A percentile compares a stretch with the other conserved stretches of the same genome.
These are phyloP conservation scores for Mola mola DNA, from an alignment of 2,113 vertebrate genomes.

Conservation along the genomic window DNA sequence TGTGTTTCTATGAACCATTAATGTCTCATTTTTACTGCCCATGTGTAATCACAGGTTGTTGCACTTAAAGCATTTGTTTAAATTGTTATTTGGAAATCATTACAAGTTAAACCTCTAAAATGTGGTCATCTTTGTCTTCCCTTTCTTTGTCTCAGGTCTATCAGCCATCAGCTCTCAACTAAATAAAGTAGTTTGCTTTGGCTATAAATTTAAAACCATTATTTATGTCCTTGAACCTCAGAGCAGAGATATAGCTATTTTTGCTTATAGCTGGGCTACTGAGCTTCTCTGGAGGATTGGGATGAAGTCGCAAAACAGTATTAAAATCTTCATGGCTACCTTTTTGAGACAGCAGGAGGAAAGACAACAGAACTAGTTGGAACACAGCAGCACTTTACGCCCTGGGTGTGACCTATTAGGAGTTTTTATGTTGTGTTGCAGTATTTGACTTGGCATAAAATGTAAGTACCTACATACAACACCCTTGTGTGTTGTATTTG, in stretches of 20 bases:
- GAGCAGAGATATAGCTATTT: conserved; percentile 3
- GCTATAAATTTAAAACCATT: conserved; percentile 18
- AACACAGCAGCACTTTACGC: conserved; percentile 64
- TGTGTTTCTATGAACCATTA: neutral
- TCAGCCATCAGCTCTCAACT: conserved; percentile 36
- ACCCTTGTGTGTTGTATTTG: neutral
- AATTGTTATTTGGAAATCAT: conserved; percentile 8
- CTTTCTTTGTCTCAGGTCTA: conserved; percentile 41
- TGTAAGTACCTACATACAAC: conserved; percentile 8
- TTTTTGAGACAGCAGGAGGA: conserved; percentile 58
- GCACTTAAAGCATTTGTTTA: neutral
- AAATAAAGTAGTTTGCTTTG: conserved; percentile 51
- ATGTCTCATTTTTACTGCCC: too few relatives aligned
- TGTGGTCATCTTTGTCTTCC: conserved; percentile 29
- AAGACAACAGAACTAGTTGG: conserved; percentile 72
- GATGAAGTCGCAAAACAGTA: conserved; percentile 36
- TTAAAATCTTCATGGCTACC: conserved; percentile 34
- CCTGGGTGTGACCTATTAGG: conserved; percentile 72
- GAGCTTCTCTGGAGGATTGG: conserved; percentile 14
- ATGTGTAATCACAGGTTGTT: too few relatives aligned
- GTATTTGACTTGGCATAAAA: conserved; percentile 70
- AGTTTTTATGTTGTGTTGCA: conserved; percentile 51
- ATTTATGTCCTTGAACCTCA: conserved; percentile 21
- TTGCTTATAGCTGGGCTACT: conserved; percentile 3
- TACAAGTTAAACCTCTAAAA: conserved; percentile 12